phyloP scores from a whole-genome alignment of 1,140 invertebrate genomes.

The Aphis craccivora region DNA sequence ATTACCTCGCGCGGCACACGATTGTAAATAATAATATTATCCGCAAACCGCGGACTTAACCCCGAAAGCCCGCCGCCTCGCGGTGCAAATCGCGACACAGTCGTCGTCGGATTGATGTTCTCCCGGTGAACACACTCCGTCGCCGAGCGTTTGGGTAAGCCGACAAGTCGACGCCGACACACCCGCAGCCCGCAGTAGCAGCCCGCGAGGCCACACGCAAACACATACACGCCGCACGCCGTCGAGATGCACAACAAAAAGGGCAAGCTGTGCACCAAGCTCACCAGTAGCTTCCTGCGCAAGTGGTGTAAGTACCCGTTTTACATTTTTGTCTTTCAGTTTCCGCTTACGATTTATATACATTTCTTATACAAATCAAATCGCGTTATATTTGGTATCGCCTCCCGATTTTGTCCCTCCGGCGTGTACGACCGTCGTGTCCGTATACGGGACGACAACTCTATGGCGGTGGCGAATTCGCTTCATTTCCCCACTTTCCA shows the following conservation, averaged over 20 bases:
- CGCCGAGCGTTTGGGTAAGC: background rate
- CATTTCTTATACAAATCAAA: background rate
- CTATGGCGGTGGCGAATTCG: background rate
- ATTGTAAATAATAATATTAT: background rate
- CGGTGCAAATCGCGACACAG: background rate
- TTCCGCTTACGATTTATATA: too few relatives aligned
- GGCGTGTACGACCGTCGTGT: background rate
- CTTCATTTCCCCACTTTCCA: background rate
- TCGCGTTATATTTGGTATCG: too few relatives aligned
- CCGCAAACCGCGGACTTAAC: background rate
- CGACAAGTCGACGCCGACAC: background rate
- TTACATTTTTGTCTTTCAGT: too few relatives aligned
- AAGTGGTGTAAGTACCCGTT: conserved; percentile 64
- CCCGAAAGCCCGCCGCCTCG: background rate
- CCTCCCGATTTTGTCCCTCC: too few relatives aligned
- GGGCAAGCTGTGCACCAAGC: conserved; percentile 62
- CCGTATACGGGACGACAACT: background rate
- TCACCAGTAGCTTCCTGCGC: conserved; percentile 62
- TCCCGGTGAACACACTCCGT: background rate
- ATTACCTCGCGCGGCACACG: too few relatives aligned
- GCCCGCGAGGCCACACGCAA: too few relatives aligned
- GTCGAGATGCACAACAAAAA: conserved; percentile 59
- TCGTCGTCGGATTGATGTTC: background rate
- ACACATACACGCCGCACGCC: background rate
- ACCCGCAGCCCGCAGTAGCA: background rate